Percentiles rank a stretch among this genome's conserved stretches.
These are phyloP conservation scores for Chaetodon trifascialis DNA, from an alignment of 2,113 vertebrate genomes.

Conservation along the genomic window DNA sequence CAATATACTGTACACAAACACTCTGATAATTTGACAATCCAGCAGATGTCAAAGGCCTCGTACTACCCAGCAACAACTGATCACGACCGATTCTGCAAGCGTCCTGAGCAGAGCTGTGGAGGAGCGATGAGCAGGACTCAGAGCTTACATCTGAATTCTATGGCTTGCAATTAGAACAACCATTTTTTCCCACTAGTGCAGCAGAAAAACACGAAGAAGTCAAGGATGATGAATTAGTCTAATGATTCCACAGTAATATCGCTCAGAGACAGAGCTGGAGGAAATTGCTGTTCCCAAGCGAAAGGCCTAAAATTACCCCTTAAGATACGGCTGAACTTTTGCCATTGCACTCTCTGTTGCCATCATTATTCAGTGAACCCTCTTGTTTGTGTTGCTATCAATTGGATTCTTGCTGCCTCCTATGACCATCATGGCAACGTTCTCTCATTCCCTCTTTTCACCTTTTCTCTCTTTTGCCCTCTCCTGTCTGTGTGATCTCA, in stretches of 20 bases:
- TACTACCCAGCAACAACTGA: constrained; percentile 52
- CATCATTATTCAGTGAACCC: constrained; percentile 64
- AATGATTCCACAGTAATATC: constrained; percentile 81
- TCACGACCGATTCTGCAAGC: constrained; percentile 53
- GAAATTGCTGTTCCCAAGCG: constrained; percentile 78
- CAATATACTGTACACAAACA: constrained; percentile 54
- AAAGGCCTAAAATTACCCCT: constrained; percentile 74
- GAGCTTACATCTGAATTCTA: constrained; percentile 70
- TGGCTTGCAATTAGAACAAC: constrained; percentile 77
- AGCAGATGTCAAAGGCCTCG: constrained; percentile 49
- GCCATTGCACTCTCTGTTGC: constrained; percentile 62
- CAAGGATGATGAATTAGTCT: constrained; percentile 82
- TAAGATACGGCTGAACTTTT: constrained; percentile 76
- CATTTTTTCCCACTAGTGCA: constrained; percentile 61
- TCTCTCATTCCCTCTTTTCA: constrained; percentile 55
- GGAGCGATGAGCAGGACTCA: constrained; percentile 52
- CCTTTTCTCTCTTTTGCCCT: constrained; percentile 57
- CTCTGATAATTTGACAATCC: constrained; percentile 45
- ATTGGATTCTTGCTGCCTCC: constrained; percentile 41
- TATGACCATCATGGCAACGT: constrained; percentile 28
- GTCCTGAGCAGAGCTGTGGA: constrained; percentile 40
- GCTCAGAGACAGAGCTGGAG: constrained; percentile 77
- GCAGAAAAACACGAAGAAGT: constrained; percentile 75
- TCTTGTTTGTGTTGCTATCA: constrained; percentile 58
- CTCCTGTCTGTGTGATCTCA: constrained; percentile 77